Percentiles rank a stretch among this genome's conserved stretches.
These are phyloP conservation scores for Himalopsyche kuldschensis DNA, from an alignment of 2,888 invertebrate genomes.

Conservation along the genomic window DNA sequence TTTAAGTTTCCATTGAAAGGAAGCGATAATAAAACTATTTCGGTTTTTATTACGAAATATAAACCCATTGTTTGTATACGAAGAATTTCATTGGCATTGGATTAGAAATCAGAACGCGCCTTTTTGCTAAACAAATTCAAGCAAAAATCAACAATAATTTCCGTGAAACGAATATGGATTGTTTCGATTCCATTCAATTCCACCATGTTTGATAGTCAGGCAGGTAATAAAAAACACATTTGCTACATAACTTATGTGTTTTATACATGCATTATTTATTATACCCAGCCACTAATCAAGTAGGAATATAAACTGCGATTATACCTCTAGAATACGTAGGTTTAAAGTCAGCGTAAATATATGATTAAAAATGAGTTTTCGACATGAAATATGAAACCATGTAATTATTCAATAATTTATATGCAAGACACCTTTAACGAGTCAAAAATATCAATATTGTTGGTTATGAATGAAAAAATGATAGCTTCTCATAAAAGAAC, in stretches of 20 bases:
- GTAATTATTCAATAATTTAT: neutral
- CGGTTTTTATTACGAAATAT: neutral
- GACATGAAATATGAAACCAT: neutral
- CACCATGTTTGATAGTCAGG: neutral
- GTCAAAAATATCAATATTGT: too few relatives aligned
- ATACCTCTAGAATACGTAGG: neutral
- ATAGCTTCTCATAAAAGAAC: too few relatives aligned
- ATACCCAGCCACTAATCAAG: neutral
- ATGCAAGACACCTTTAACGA: neutral
- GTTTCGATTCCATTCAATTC: neutral
- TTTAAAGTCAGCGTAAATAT: neutral
- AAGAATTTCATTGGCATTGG: neutral
- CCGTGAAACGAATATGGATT: neutral
- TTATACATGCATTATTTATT: neutral
- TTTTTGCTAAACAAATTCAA: neutral
- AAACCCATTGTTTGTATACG: neutral
- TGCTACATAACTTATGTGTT: neutral
- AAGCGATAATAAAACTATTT: too few relatives aligned
- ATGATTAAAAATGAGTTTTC: neutral
- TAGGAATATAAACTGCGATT: neutral
- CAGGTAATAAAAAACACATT: neutral
- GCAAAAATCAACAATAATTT: neutral
- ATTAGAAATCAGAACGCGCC: neutral
- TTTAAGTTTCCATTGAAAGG: too few relatives aligned
- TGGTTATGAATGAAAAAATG: too few relatives aligned